Percentiles rank a stretch among this genome's conserved stretches.
Evolutionary conservation across 2,113 vertebrate genomes (phyloP).

Genomic region (Plecotus auritus): DNA sequence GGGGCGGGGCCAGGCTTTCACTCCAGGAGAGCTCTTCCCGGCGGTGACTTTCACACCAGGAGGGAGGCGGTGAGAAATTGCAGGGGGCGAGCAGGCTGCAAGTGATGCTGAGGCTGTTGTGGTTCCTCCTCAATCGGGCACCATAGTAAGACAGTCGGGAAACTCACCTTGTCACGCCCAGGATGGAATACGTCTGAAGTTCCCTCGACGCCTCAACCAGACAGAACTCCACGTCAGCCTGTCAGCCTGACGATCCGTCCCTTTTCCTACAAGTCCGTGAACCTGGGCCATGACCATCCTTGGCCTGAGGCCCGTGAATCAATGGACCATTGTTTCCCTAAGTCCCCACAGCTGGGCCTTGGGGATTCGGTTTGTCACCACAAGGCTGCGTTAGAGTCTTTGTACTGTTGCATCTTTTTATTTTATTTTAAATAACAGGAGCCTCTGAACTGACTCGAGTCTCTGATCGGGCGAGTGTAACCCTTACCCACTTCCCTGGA

Average conservation of each 20-base stretch:
- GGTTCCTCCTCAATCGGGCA: accelerated
- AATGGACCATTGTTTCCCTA: neutral
- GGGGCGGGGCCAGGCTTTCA: accelerated
- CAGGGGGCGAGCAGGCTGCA: accelerated
- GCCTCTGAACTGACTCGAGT: no score
- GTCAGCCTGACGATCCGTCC: neutral
- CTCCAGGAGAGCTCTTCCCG: neutral
- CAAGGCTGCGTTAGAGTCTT: neutral
- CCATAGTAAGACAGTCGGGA: accelerated
- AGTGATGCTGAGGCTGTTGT: accelerated
- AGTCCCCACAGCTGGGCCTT: neutral
- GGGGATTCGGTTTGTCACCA: neutral
- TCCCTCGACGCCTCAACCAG: neutral
- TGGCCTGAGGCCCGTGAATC: accelerated
- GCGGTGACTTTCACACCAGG: neutral
- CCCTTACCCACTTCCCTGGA: neutral
- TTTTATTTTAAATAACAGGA: neutral
- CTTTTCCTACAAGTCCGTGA: accelerated
- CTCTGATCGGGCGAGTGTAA: neutral
- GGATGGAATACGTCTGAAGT: accelerated
- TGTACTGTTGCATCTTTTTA: neutral
- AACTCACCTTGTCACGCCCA: no score
- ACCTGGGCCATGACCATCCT: accelerated
- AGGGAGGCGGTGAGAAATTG: accelerated
- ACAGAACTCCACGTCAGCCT: accelerated